Percentiles rank a stretch among this genome's conserved stretches.
Conservation (phyloP, 2,113 vertebrate species). For the Oncorhynchus nerka region DNA sequence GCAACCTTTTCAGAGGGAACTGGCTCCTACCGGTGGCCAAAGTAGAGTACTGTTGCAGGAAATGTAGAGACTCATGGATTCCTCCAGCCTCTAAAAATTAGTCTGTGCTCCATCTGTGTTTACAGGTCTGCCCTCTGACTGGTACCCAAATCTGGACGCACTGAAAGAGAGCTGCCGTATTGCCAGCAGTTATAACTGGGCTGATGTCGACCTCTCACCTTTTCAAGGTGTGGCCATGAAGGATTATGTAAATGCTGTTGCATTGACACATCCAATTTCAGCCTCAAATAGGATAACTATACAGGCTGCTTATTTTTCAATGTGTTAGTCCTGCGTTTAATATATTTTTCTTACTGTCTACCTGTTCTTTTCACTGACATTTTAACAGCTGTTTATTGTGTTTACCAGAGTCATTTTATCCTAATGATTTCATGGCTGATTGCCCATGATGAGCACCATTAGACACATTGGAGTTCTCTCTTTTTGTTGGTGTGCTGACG, state of each 20-base stretch:
- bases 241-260: not conserved
- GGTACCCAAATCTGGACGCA: constrained; percentile 89
- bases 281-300: not conserved
- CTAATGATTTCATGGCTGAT: not conserved
- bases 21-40: constrained; percentile 69
- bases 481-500: constrained; percentile 48
- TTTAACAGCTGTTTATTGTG: not conserved
- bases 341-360: not conserved
- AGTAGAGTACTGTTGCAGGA: not conserved
- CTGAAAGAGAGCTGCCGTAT: constrained; percentile 93
- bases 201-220: constrained; percentile 90
- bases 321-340: not conserved
- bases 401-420: not conserved
- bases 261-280: not conserved
- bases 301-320: not conserved
- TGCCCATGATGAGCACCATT: not conserved
- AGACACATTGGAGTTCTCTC: constrained; percentile 27
- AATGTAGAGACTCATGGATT: too few relatives aligned
- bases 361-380: not conserved
- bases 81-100: not conserved
- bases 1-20: constrained; percentile 33
- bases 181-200: constrained; percentile 93
- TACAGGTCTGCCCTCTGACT: constrained; percentile 79
- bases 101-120: constrained; percentile 32
- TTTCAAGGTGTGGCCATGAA: constrained; percentile 80